Percentiles rank a stretch among this genome's conserved stretches.
Evolutionary conservation across 2,888 invertebrate genomes (phyloP).

Genomic region (Amblyteles armatorius): DNA sequence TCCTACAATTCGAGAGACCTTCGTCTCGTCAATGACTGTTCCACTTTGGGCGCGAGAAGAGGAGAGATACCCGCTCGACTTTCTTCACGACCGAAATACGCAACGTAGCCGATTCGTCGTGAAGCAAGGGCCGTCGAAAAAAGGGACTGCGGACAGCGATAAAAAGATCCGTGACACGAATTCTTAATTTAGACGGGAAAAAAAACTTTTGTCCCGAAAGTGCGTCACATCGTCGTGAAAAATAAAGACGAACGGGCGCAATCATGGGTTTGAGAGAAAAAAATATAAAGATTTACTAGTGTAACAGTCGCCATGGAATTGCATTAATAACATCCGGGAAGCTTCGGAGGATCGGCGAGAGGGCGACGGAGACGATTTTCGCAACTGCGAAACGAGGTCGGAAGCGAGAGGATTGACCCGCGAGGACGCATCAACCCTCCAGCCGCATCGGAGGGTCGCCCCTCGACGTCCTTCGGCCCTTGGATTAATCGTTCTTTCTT

Average conservation of each 20-base stretch:
- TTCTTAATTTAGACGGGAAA: background rate
- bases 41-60: conserved; percentile 5
- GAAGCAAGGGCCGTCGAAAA: background rate
- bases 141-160: background rate
- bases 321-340: conserved; percentile 13
- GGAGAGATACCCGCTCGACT: background rate
- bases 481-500: conserved; percentile 53
- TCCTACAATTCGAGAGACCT: background rate
- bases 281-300: background rate
- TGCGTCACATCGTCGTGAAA: conserved; percentile 7
- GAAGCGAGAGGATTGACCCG: conserved; percentile 20
- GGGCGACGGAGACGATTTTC: conserved; percentile 8
- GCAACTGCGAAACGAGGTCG: conserved; percentile 40
- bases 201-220: conserved; percentile 2
- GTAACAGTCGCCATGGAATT: background rate
- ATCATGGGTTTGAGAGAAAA: background rate
- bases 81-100: conserved; percentile 1
- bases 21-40: conserved; percentile 10
- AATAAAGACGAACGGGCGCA: conserved; percentile 4
- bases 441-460: background rate
- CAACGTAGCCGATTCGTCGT: background rate
- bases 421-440: conserved; percentile 21
- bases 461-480: background rate
- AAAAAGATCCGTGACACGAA: conserved; percentile 10
- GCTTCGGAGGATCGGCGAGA: conserved; percentile 1